Base-by-base conservation (phyloP, 2,113 vertebrate species). In the Charina bottae region DNA sequence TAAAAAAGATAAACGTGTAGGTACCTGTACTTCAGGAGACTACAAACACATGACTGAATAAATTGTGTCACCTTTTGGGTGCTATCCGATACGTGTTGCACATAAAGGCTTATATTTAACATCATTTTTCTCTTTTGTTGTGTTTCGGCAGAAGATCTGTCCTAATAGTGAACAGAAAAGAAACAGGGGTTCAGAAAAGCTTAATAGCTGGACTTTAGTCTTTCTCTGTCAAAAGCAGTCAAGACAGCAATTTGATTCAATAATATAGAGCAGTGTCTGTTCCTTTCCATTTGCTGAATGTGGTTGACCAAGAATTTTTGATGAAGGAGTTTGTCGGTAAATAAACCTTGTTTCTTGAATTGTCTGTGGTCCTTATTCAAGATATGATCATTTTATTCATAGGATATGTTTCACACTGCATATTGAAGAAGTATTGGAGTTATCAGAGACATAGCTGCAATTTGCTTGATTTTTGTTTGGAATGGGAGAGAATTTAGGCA, bases 281-380 rank as follows among this genome's bases (percentile, higher is more conserved):
- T 93, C 93, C 95, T 93, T 93, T 23, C 42, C 46, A 21, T 23
- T 49, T 83, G 17, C 46, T 85, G 78, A 62, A 55, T 84, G 46
- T 84, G 83, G 58, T 96, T 95, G 96, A 94, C 53, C 96, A 92
- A 94, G 5, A 6, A 92, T 93, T 93, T 95, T 93, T 96, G 94
- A 92, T 95, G 94, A 93, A 96, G 96, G 93, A 94, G 94, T 62
- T 96, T 97, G 96, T 96, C 96, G 96, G 94, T 93, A 96, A 97
- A 97, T 97, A 96, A 95, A 95, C 96, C 91, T 96, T 96, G 97
- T 96, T 96, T 96, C 94, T 96, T 89, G 96, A 95, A 97, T n/a
- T 95, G 95, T 94, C 91, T 96, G 96, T 96, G 96, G 97, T 96
- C 95, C 93, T 97, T 94, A 97, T 58, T 96, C 96, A 94, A 95